Evolutionary conservation across 2,113 vertebrate genomes (phyloP), one percentile per base, ranked within the genome.

Genomic region (Tachysurus fulvidraco): DNA sequence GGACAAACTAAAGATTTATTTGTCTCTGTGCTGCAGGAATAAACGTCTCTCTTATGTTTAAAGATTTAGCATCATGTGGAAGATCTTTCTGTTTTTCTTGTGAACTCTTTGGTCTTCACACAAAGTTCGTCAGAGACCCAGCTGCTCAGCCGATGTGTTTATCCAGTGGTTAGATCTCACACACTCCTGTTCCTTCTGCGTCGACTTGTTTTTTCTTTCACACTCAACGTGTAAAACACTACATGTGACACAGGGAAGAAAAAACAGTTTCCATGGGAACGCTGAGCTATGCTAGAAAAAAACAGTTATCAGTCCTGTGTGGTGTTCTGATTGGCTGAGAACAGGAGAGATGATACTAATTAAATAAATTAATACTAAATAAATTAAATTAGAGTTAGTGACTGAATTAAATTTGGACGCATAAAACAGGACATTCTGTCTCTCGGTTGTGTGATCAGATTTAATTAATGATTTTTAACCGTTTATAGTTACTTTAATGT

Each of bases 191-290:
- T 67, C 69, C 81, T 85, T n/a, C n/a, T n/a, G n/a, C n/a, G n/a
- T n/a, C n/a, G n/a, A n/a, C n/a, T n/a, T 69, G 16, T 21, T 21
- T 85, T 89, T 86, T 85, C 25, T 9, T 83, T 86, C 84, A 85
- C 90, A 88, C 88, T 74, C 16, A 59, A 69, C 82, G 90, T 89
- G 88, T 52, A 65, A 90, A 85, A 89, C 71, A 86, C 76, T 52
- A 21, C 85, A 82, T 71, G 17, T 30, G 80, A 52, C 21, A 65
- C 59, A 57, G 64, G 76, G 46, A 81, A 50, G 44, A 65, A 71
- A 16, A 67, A 52, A 23, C 67, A 16, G 67, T 87, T 88, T 85
- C 83, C 87, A 83, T 73, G 85, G 69, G 85, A 88, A 83, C 21
- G 19, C 59, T 52, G 25, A 65, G 30, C 76, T 28, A 84, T 60